Percentiles rank a stretch among this genome's conserved stretches.
phyloP scores from a whole-genome alignment of 2,797 vertebrate genomes.

The Chaunax sp. region DNA sequence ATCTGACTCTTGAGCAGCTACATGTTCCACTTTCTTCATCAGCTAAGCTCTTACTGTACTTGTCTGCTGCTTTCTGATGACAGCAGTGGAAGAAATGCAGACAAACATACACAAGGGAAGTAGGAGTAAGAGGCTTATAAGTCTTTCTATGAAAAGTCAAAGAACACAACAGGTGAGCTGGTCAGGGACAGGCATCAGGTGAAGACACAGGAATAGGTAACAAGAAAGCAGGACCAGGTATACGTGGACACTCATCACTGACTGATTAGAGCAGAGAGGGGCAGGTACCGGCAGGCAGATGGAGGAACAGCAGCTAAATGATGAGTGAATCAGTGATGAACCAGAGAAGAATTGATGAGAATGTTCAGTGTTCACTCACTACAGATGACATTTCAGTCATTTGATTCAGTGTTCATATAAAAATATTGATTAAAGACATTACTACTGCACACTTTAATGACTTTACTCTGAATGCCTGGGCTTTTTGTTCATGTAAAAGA shows the following conservation, averaged over 20 bases:
- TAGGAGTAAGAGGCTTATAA: too few species aligned
- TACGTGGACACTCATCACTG: too few species aligned
- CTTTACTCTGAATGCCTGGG: background rate
- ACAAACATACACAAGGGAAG: too few species aligned
- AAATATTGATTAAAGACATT: background rate
- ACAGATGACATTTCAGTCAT: background rate
- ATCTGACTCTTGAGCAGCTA: background rate
- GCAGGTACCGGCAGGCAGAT: background rate
- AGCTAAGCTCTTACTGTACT: background rate
- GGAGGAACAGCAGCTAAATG: background rate
- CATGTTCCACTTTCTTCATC: background rate
- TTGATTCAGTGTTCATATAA: background rate
- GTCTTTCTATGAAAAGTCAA: too few species aligned
- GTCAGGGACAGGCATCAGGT: background rate
- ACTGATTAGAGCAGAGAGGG: background rate
- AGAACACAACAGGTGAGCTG: background rate
- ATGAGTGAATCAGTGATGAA: background rate
- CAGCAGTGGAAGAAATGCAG: background rate
- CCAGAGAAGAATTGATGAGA: background rate
- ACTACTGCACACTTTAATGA: too few species aligned
- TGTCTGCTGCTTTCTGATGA: background rate
- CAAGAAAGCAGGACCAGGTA: background rate
- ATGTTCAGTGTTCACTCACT: background rate
- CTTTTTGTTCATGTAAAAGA: background rate
- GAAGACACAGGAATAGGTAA: background rate